Conservation (phyloP, 92 coral and sea anemone species). For the Epizoanthus illoricatus region DNA sequence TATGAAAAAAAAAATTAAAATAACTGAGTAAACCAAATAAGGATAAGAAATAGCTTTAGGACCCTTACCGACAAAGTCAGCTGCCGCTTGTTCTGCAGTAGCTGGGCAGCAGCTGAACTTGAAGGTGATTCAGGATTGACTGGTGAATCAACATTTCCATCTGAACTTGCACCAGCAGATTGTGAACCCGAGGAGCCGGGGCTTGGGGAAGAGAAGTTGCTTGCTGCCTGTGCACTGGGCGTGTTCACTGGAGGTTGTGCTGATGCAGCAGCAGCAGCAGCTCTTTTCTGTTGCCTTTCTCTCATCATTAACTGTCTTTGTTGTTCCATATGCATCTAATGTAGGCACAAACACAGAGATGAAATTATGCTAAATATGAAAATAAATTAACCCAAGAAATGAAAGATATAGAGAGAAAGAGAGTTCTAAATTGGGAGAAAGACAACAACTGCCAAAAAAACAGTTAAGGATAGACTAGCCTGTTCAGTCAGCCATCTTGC, state of each 20-base stretch:
- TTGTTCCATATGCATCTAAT: conserved; percentile 89
- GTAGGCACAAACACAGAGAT: background rate
- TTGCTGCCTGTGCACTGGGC: conserved; percentile 18
- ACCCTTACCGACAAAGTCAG: conserved; percentile 78
- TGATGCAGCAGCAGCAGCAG: conserved; percentile 59
- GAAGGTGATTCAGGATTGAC: conserved; percentile 46
- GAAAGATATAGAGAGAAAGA: background rate
- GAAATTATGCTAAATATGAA: background rate
- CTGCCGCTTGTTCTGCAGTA: conserved; percentile 75
- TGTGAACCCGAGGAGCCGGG: conserved; percentile 22
- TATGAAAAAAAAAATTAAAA: no score
- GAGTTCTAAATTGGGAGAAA: background rate
- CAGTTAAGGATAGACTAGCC: no score
- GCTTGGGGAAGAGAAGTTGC: conserved; percentile 27
- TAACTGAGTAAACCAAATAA: no score
- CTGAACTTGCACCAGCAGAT: conserved; percentile 29
- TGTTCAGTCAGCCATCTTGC: no score
- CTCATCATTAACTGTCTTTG: conserved; percentile 83
- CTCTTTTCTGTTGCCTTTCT: conserved; percentile 77
- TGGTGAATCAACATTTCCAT: conserved; percentile 48
- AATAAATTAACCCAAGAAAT: background rate
- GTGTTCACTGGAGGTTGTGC: conserved; percentile 40
- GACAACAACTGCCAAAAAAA: background rate
- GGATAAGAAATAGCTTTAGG: background rate
- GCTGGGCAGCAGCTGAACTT: conserved; percentile 41